These are phyloP conservation scores for Oryctes rhinoceros DNA, from an alignment of 1,140 invertebrate genomes.

Conservation along the genomic window DNA sequence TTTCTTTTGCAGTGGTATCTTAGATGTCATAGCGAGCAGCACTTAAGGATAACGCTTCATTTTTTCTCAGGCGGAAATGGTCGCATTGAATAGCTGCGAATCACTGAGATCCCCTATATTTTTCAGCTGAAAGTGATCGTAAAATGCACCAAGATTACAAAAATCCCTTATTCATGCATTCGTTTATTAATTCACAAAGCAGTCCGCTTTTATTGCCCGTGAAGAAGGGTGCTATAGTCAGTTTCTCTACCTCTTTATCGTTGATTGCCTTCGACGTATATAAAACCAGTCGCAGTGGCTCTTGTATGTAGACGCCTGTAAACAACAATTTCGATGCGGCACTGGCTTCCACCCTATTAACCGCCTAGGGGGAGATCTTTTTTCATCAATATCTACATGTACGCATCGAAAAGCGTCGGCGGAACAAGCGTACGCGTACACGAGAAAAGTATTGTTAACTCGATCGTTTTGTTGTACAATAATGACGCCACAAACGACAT, in stretches of 20 bases:
- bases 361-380: constrained; percentile 34
- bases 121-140: constrained; percentile 5
- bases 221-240: constrained; percentile 15
- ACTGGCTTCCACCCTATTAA: constrained; percentile 35
- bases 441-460: not conserved
- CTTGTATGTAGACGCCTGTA: constrained; percentile 27
- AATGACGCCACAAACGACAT: constrained; percentile 18
- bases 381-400: constrained; percentile 26
- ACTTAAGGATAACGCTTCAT: too few species aligned
- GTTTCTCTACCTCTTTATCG: constrained; percentile 34
- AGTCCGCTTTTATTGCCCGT: constrained; percentile 33
- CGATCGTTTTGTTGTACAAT: constrained; percentile 17
- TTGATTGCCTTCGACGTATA: constrained; percentile 27
- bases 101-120: not conserved
- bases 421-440: not conserved
- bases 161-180: constrained; percentile 34
- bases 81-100: not conserved
- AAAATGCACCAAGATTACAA: constrained; percentile 33
- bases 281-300: constrained; percentile 31
- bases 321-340: constrained; percentile 32
- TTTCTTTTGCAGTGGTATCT: too few species aligned
- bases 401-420: not conserved
- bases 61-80: not conserved
- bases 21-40: too few species aligned
- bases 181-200: constrained; percentile 36